A percentile compares a stretch with the other conserved stretches of the same genome.
These are phyloP conservation scores for Sebastes dallii DNA, from an alignment of 2,797 vertebrate species.

Conservation along the genomic window DNA sequence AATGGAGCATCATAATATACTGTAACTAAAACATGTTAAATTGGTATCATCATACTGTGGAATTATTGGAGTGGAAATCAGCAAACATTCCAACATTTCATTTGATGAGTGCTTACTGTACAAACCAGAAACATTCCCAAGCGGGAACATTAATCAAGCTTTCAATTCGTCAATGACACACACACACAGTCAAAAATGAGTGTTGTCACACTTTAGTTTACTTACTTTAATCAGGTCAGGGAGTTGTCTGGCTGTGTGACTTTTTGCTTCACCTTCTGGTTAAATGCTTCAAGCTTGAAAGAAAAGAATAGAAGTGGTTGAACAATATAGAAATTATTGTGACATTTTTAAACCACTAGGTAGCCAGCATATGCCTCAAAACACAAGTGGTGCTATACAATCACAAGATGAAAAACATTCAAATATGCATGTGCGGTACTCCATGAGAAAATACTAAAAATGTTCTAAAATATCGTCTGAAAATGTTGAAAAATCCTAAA, in stretches of 20 bases:
- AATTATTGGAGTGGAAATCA: background rate
- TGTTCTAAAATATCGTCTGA: background rate
- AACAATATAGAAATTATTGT: background rate
- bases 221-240: slow-evolving; percentile 30
- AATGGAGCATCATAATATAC: background rate
- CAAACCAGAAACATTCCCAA: background rate
- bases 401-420: background rate
- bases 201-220: background rate
- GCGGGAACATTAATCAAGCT: background rate
- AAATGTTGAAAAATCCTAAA: too few species aligned
- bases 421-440: background rate
- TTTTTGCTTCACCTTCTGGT: slow-evolving; percentile 56
- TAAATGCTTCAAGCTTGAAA: slow-evolving; percentile 66
- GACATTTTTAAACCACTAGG: background rate
- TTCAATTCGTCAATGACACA: background rate
- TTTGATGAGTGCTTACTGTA: background rate
- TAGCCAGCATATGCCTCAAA: background rate
- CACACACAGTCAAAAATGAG: background rate
- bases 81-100: background rate
- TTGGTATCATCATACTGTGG: background rate
- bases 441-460: background rate
- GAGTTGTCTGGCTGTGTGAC: background rate
- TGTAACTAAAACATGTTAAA: background rate
- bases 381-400: background rate
- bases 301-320: background rate